Percentiles rank a stretch among this genome's conserved stretches.
Evolutionary conservation across 2,113 vertebrate genomes (phyloP).

Genomic region (Cacatua alba): DNA sequence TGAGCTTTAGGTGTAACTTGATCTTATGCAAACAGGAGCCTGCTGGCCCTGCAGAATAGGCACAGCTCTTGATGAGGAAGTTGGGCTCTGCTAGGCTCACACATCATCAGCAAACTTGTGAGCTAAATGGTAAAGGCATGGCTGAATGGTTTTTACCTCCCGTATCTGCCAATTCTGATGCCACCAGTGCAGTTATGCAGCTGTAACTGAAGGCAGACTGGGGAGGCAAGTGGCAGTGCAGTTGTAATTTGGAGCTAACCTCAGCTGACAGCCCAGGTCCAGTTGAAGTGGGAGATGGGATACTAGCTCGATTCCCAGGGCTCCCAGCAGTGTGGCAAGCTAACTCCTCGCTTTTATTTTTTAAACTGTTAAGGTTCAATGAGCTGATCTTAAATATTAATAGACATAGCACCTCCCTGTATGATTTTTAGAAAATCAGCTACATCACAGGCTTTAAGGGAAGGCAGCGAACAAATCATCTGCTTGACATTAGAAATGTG

Average conservation of each 20-base stretch:
- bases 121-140: not conserved
- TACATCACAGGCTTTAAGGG: not conserved
- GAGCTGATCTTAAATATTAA: not conserved
- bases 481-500: not conserved
- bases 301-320: not conserved
- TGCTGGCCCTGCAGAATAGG: not conserved
- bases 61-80: fast-evolving
- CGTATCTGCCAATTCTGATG: not conserved
- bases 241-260: not conserved
- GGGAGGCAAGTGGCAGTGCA: not conserved
- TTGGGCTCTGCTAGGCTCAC: not conserved
- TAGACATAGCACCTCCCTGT: not conserved
- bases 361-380: not conserved
- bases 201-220: not conserved
- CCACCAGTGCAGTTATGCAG: not conserved
- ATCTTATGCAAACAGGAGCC: not conserved
- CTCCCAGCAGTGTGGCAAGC: not conserved
- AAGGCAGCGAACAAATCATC: not conserved
- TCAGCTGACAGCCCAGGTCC: not conserved
- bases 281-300: not conserved
- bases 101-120: not conserved
- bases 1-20: not conserved
- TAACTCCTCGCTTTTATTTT: not conserved
- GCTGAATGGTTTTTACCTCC: not conserved
- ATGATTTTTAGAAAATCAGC: not conserved